Evolutionary conservation across 2,888 invertebrate genomes (phyloP).

Genomic region (Augiades crinisus): DNA sequence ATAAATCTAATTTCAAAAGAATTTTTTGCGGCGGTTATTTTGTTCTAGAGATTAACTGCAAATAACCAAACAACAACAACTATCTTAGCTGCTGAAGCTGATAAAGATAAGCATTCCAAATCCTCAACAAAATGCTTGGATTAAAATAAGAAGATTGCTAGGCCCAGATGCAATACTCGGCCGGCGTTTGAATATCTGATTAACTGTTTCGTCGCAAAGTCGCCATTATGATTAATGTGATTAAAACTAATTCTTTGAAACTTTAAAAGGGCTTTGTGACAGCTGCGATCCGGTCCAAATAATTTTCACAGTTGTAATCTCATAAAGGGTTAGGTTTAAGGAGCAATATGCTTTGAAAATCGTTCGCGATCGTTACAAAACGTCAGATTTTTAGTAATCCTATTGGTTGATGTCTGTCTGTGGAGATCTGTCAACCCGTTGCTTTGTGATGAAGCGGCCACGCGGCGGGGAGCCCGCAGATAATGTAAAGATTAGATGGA

Average conservation of each 20-base stretch:
- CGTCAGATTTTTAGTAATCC: constrained; percentile 67
- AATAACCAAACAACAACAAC: no score
- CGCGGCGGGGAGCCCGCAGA: constrained; percentile 67
- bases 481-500: constrained; percentile 76
- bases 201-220: neutral
- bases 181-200: constrained; percentile 1
- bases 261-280: constrained; percentile 42
- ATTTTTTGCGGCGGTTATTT: no score
- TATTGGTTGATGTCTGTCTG: constrained; percentile 65
- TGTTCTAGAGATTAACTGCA: no score
- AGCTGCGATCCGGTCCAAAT: constrained; percentile 49
- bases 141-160: neutral
- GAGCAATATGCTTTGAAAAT: constrained; percentile 46
- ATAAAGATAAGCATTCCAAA: neutral
- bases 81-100: neutral
- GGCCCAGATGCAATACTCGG: neutral
- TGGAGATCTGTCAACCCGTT: constrained; percentile 79
- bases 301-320: constrained; percentile 40
- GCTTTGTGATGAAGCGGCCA: constrained; percentile 73
- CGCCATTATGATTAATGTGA: constrained; percentile 54
- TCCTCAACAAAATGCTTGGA: neutral
- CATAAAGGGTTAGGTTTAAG: constrained; percentile 38
- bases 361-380: constrained; percentile 44
- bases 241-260: constrained; percentile 67
- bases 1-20: no score